phyloP scores from a whole-genome alignment of 2,888 invertebrate genomes.

The Standfussiana lucernea region DNA sequence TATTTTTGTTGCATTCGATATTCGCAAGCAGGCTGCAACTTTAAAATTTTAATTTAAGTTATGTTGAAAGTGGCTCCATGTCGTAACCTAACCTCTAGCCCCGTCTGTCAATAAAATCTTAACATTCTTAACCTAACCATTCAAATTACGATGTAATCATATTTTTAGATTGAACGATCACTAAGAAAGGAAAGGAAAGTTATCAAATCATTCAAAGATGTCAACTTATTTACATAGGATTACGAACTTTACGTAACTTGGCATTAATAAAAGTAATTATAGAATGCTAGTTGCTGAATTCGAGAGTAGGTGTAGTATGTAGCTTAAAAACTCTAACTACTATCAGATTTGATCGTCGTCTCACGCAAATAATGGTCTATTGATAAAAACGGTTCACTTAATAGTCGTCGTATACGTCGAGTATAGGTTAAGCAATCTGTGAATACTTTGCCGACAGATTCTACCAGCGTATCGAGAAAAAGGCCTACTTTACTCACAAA shows the following conservation, averaged over 20 bases:
- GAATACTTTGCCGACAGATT: conserved; percentile 8
- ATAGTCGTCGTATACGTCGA: conserved; percentile 19
- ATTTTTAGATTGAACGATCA: conserved; percentile 36
- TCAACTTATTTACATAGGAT: conserved; percentile 19
- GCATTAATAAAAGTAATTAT: background rate
- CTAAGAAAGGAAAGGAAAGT: conserved; percentile 25
- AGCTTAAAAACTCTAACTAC: conserved; percentile 11
- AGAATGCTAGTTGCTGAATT: background rate
- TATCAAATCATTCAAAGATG: conserved; percentile 1
- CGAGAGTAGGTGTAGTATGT: background rate
- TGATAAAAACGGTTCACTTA: conserved; percentile 55
- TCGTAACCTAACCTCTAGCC: conserved; percentile 63
- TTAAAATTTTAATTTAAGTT: conserved; percentile 36
- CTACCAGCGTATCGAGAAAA: background rate
- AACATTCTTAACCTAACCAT: conserved; percentile 47
- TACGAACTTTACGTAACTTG: background rate
- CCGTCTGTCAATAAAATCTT: conserved; percentile 50
- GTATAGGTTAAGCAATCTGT: conserved; percentile 40
- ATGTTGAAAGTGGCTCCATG: conserved; percentile 41
- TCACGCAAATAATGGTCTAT: conserved; percentile 62
- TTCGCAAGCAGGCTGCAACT: conserved; percentile 12
- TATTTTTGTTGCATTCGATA: background rate
- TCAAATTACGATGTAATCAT: conserved; percentile 40
- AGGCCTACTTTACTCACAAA: background rate
- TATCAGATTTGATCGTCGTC: conserved; percentile 52